phyloP scores from a whole-genome alignment of 2,888 invertebrate species.

The Elysia crispata region DNA sequence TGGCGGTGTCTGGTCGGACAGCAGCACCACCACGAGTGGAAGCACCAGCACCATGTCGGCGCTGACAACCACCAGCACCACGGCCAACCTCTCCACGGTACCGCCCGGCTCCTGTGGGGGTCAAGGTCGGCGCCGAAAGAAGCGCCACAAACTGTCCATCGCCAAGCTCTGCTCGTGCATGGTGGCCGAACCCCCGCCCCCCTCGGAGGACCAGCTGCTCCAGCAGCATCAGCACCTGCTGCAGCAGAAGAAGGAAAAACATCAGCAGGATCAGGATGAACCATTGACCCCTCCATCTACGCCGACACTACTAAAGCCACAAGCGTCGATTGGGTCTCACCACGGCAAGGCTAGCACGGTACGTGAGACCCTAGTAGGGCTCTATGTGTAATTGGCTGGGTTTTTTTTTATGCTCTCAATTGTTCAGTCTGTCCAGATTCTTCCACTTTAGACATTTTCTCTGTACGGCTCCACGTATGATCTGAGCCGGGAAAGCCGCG shows the following conservation, averaged over 20 bases:
- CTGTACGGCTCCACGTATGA: no score
- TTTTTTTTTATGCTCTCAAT: no score
- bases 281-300: no score
- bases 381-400: no score
- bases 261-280: not conserved
- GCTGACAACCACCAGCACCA: conserved; percentile 17
- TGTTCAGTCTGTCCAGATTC: no score
- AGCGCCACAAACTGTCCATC: conserved; percentile 55
- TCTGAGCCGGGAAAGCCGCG: no score
- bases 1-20: conserved; percentile 52
- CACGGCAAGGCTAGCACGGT: not conserved
- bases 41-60: conserved; percentile 56
- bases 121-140: conserved; percentile 50
- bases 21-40: conserved; percentile 54
- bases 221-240: no score
- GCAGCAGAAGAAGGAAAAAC: not conserved
- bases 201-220: no score
- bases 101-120: no score
- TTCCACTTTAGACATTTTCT: no score
- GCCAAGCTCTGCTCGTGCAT: conserved; percentile 58
- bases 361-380: not conserved
- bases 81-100: no score
- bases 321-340: not conserved
- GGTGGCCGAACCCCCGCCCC: conserved; percentile 46
- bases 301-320: not conserved